Percentiles rank a stretch among this genome's conserved stretches.
These are phyloP conservation scores for Standfussiana lucernea DNA, from an alignment of 2,888 invertebrate species.

Conservation along the genomic window DNA sequence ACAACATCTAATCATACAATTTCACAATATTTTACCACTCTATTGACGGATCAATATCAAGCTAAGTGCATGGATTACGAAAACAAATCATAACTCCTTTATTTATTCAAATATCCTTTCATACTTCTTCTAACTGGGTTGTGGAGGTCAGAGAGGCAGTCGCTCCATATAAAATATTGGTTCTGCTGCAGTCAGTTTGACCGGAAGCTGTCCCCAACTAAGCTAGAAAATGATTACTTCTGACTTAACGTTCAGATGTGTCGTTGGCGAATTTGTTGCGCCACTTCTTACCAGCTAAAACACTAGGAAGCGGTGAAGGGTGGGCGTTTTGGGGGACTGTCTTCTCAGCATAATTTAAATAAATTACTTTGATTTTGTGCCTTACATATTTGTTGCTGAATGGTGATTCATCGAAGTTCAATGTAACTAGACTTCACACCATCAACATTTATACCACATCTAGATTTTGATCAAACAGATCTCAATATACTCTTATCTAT, in stretches of 20 bases:
- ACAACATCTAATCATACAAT: slow-evolving; percentile 3
- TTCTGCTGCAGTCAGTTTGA: neutral
- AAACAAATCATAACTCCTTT: slow-evolving; percentile 3
- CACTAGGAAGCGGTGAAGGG: neutral
- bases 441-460: neutral
- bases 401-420: neutral
- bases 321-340: neutral
- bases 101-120: neutral
- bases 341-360: too few species aligned
- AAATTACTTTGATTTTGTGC: neutral
- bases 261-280: neutral
- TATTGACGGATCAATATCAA: slow-evolving; percentile 13
- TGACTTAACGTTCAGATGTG: neutral
- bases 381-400: neutral
- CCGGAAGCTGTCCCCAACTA: rapidly evolving
- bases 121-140: neutral
- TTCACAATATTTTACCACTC: slow-evolving; percentile 21
- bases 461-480: neutral
- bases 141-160: neutral
- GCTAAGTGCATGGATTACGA: neutral
- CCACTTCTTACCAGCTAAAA: neutral
- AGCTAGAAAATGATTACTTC: neutral
- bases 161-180: neutral
- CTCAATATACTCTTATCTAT: neutral
- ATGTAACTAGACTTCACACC: neutral